phyloP scores from a whole-genome alignment of 2,888 invertebrate genomes.

The Cybosia mesomella region DNA sequence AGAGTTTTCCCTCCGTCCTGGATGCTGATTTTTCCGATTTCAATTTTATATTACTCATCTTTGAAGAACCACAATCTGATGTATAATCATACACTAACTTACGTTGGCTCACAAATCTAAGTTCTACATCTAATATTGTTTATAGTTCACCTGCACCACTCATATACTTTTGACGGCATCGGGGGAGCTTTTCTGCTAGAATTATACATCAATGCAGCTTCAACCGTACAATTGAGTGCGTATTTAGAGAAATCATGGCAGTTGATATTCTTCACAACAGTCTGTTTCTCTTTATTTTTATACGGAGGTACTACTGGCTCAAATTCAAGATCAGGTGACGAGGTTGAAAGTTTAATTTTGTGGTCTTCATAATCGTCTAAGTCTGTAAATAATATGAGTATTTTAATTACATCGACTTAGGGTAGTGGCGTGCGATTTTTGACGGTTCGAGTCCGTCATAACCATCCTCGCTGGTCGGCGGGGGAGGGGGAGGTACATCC shows the following conservation, averaged over 20 bases:
- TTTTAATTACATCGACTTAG: not conserved
- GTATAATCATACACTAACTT: too few relatives aligned
- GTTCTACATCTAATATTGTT: too few relatives aligned
- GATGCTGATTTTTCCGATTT: too few relatives aligned
- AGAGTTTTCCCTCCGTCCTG: too few relatives aligned
- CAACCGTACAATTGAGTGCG: constrained; percentile 67
- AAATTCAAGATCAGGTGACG: constrained; percentile 59
- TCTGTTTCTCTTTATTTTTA: constrained; percentile 55
- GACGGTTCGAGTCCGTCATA: too few relatives aligned
- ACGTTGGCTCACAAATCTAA: too few relatives aligned
- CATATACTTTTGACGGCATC: constrained; percentile 63
- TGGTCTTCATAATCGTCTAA: constrained; percentile 58
- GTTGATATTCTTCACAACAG: constrained; percentile 59
- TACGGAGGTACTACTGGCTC: constrained; percentile 59
- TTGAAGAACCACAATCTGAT: too few relatives aligned
- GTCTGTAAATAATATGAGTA: constrained; percentile 39
- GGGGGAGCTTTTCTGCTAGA: constrained; percentile 70
- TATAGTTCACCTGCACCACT: constrained; percentile 70
- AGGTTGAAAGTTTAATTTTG: constrained; percentile 13
- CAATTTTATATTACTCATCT: too few relatives aligned
- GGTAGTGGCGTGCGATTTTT: too few relatives aligned
- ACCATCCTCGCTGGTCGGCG: too few relatives aligned
- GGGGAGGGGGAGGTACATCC: too few relatives aligned
- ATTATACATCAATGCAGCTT: constrained; percentile 72
- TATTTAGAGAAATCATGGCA: constrained; percentile 71